These are phyloP conservation scores for Scomber japonicus DNA, from an alignment of 2,113 vertebrate species.

Conservation along the genomic window DNA sequence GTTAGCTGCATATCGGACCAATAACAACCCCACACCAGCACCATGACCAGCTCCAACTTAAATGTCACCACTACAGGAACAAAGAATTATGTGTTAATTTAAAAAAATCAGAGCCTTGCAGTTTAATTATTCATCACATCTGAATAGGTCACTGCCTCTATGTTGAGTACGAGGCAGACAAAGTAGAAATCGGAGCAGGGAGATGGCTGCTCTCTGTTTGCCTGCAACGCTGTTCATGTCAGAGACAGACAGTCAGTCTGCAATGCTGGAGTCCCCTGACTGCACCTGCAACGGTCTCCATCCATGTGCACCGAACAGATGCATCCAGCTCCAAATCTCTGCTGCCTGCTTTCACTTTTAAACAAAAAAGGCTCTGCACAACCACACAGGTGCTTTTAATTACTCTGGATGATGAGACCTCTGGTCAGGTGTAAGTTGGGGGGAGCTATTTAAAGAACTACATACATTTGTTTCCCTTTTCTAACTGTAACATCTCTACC, in stretches of 20 bases:
- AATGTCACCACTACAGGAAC: constrained; percentile 49
- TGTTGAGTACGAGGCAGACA: constrained; percentile 73
- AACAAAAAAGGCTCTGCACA: not conserved
- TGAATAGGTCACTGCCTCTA: constrained; percentile 83
- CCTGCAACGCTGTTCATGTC: constrained; percentile 20
- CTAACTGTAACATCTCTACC: not conserved
- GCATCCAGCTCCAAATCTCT: constrained; percentile 21
- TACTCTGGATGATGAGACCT: no score
- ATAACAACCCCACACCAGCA: constrained; percentile 28
- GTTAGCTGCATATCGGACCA: constrained; percentile 27
- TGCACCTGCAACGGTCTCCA: constrained; percentile 15
- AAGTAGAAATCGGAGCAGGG: constrained; percentile 56
- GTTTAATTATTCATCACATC: constrained; percentile 82
- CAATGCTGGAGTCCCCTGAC: not conserved
- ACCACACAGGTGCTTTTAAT: no score
- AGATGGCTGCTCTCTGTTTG: constrained; percentile 53
- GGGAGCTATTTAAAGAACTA: no score
- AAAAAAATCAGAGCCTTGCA: constrained; percentile 68
- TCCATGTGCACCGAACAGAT: constrained; percentile 36
- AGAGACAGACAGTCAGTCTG: constrained; percentile 14
- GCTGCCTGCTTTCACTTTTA: constrained; percentile 6
- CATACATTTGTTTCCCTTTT: not conserved
- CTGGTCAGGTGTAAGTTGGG: no score
- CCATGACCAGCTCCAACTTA: constrained; percentile 59
- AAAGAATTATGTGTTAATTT: constrained; percentile 66